phyloP scores from a whole-genome alignment of 2,113 vertebrate genomes.

The Chrysemys picta region DNA sequence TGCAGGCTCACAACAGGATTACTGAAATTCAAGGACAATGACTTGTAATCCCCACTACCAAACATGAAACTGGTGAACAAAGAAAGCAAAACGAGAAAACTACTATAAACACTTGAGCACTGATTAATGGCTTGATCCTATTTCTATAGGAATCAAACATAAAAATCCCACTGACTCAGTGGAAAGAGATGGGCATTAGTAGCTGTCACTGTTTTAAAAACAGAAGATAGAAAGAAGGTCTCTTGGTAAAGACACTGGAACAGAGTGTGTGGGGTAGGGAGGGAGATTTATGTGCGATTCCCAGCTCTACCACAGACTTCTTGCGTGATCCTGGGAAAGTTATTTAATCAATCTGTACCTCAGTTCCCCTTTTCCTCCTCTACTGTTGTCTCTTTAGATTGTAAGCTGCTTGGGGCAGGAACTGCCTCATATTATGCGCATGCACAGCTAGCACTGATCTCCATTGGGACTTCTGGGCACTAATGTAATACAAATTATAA shows the following conservation, averaged over 20 bases:
- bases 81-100: accelerated
- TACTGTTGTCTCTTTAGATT: background rate
- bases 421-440: background rate
- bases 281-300: background rate
- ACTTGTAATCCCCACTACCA: background rate
- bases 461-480: background rate
- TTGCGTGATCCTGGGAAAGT: background rate
- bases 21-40: background rate
- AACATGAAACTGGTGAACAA: background rate
- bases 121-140: background rate
- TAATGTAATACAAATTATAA: background rate
- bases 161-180: background rate
- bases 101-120: accelerated
- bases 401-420: background rate
- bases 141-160: background rate
- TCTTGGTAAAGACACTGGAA: background rate
- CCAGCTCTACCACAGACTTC: conserved; percentile 21
- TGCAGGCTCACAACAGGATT: background rate
- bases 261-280: background rate
- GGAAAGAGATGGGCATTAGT: background rate
- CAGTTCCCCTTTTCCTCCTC: background rate
- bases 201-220: background rate
- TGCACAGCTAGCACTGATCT: background rate
- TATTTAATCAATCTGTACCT: conserved; percentile 9
- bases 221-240: background rate